Evolutionary conservation across 2,797 vertebrate genomes (phyloP).

Genomic region (Meda fulgida): DNA sequence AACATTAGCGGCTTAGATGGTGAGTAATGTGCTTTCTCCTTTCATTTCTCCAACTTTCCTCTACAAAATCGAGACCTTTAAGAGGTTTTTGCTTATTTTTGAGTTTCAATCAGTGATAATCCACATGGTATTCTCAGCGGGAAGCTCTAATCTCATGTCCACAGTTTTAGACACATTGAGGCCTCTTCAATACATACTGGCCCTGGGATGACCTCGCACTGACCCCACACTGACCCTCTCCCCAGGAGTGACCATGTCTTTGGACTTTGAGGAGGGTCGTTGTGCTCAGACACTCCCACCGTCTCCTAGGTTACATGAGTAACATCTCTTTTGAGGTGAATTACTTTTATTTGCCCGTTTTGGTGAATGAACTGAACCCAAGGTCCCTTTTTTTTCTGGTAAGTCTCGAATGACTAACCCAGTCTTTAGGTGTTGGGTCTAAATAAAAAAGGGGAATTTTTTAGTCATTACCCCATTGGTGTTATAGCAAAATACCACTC

Average conservation of each 20-base stretch:
- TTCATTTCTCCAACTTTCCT: background rate
- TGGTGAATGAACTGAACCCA: constrained; percentile 12
- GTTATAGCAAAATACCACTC: constrained; percentile 34
- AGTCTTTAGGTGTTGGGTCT: constrained; percentile 30
- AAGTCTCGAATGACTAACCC: background rate
- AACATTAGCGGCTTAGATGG: background rate
- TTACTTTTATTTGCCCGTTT: constrained; percentile 36
- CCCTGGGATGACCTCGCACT: constrained; percentile 63
- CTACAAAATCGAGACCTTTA: background rate
- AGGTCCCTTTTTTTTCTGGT: constrained; percentile 30
- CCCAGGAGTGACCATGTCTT: constrained; percentile 73
- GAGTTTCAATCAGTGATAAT: constrained; percentile 42
- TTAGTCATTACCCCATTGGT: constrained; percentile 3
- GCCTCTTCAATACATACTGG: constrained; percentile 63
- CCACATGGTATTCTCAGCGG: constrained; percentile 52
- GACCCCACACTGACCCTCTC: constrained; percentile 69
- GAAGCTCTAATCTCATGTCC: constrained; percentile 55
- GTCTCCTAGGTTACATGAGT: constrained; percentile 61
- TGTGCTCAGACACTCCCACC: constrained; percentile 60
- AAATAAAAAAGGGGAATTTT: background rate
- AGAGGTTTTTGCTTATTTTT: constrained; percentile 15
- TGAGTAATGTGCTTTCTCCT: background rate
- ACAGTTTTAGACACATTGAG: constrained; percentile 63
- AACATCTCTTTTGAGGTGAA: constrained; percentile 67
- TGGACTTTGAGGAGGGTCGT: constrained; percentile 72